phyloP scores from a whole-genome alignment of 2,888 invertebrate genomes.

The Campoplex capitator region DNA sequence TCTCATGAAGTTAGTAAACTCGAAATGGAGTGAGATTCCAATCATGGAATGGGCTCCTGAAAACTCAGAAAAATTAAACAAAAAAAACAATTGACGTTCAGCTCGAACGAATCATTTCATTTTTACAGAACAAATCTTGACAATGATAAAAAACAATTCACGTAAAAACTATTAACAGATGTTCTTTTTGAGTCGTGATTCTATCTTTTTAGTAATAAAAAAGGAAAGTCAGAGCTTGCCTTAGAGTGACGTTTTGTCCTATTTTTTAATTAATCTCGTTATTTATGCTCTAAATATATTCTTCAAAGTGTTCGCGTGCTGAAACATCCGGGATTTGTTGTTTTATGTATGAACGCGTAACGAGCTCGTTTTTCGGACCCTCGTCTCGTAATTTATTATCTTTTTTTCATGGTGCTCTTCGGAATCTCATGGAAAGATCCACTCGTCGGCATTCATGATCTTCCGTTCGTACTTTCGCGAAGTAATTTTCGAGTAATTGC shows the following conservation, averaged over 20 bases:
- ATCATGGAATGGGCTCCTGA: no score
- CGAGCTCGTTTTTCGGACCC: slow-evolving; percentile 14
- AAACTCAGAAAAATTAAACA: neutral
- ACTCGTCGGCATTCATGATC: slow-evolving; percentile 57
- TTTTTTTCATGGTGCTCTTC: slow-evolving; percentile 30
- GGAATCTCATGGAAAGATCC: slow-evolving; percentile 53
- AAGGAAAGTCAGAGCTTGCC: neutral
- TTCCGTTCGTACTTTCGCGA: slow-evolving; percentile 51
- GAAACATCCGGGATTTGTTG: neutral
- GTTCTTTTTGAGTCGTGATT: neutral
- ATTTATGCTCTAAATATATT: slow-evolving; percentile 46
- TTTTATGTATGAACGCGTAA: slow-evolving; percentile 18
- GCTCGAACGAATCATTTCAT: neutral
- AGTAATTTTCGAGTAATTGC: slow-evolving; percentile 34
- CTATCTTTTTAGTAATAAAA: neutral
- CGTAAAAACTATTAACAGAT: neutral
- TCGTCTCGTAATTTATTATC: slow-evolving; percentile 46
- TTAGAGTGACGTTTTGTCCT: neutral
- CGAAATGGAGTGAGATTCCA: no score
- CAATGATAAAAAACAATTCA: neutral
- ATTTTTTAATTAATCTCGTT: slow-evolving; percentile 9
- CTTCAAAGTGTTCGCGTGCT: neutral
- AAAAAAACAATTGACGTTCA: neutral
- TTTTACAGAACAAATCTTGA: neutral
- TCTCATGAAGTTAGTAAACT: no score